Conservation (phyloP, 2,888 invertebrate genomes). For the Deladenus siricidicola region DNA sequence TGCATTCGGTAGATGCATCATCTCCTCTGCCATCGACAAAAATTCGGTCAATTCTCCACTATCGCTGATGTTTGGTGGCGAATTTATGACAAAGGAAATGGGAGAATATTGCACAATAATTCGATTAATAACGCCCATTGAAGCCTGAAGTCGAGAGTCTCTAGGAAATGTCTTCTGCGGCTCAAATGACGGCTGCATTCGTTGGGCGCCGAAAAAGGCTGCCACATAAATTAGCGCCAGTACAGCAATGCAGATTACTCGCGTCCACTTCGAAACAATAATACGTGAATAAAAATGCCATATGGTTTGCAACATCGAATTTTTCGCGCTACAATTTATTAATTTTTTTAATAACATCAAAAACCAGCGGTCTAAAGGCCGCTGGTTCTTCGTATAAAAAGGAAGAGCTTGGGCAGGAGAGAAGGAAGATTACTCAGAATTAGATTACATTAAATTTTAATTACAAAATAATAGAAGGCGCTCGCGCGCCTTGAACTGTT, state of each 20-base stretch:
- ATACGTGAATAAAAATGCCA: constrained; percentile 22
- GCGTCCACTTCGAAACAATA: constrained; percentile 30
- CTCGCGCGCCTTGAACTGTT: no score
- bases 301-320: not conserved
- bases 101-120: constrained; percentile 35
- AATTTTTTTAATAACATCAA: no score
- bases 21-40: constrained; percentile 26
- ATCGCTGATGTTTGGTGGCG: constrained; percentile 34
- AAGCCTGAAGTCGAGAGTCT: constrained; percentile 36
- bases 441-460: no score
- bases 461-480: no score
- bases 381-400: no score
- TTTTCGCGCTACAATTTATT: not conserved
- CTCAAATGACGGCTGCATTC: constrained; percentile 39
- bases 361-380: no score
- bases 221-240: constrained; percentile 27
- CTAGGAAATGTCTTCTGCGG: constrained; percentile 47
- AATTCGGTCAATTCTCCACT: constrained; percentile 24
- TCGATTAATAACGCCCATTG: not conserved
- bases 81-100: constrained; percentile 38
- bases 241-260: constrained; percentile 20
- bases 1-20: constrained; percentile 33
- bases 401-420: no score
- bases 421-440: no score
- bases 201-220: constrained; percentile 32